These are phyloP conservation scores for Pseudanteris insignis DNA, from an alignment of 2,888 invertebrate species.

Conservation along the genomic window DNA sequence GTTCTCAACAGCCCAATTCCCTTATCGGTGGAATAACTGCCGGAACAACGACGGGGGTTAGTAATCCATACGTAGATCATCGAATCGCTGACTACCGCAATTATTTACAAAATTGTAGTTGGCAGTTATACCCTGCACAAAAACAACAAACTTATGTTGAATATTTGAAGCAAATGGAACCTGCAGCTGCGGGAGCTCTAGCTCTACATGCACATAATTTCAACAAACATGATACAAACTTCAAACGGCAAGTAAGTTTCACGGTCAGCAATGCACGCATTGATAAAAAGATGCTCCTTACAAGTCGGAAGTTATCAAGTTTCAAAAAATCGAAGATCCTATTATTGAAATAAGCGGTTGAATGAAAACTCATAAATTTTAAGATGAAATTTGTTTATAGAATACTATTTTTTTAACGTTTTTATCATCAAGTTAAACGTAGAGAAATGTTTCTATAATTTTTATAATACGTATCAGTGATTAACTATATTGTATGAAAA, in stretches of 20 bases:
- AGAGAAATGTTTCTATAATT: too few relatives aligned
- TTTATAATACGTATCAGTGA: too few relatives aligned
- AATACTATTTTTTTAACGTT: too few relatives aligned
- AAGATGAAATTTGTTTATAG: too few relatives aligned
- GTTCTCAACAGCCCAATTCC: slow-evolving; percentile 50
- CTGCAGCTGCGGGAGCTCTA: slow-evolving; percentile 61
- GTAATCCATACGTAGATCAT: slow-evolving; percentile 61
- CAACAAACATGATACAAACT: slow-evolving; percentile 73
- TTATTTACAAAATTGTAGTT: slow-evolving; percentile 47
- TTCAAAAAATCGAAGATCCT: too few relatives aligned
- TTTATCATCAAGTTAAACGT: too few relatives aligned
- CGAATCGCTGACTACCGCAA: slow-evolving; percentile 67
- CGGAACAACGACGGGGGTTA: slow-evolving; percentile 59
- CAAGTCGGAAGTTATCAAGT: slow-evolving; percentile 23
- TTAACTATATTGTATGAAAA: too few relatives aligned
- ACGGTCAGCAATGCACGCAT: slow-evolving; percentile 82
- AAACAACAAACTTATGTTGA: slow-evolving; percentile 54
- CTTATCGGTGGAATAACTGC: slow-evolving; percentile 59
- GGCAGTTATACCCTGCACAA: slow-evolving; percentile 50
- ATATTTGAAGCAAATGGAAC: slow-evolving; percentile 62
- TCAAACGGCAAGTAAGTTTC: slow-evolving; percentile 87
- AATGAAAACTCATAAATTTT: too few relatives aligned
- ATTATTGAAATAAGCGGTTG: too few relatives aligned
- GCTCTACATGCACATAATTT: slow-evolving; percentile 69
- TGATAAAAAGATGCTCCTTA: slow-evolving; percentile 72